These are phyloP conservation scores for Melanotaenia maccullochi DNA, from an alignment of 2,797 vertebrate genomes.

Conservation along the genomic window DNA sequence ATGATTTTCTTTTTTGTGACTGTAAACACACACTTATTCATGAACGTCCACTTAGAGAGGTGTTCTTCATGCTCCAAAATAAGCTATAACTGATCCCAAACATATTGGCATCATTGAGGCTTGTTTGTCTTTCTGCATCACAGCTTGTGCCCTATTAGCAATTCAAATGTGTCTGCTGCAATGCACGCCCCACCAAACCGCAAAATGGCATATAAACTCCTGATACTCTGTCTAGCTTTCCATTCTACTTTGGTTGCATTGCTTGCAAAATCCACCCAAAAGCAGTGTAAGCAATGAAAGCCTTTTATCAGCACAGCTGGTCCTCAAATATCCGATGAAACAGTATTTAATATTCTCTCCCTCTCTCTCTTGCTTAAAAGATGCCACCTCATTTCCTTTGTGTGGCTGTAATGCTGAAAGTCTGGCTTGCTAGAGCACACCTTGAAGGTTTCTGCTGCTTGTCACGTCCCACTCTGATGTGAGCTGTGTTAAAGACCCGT, in stretches of 20 bases:
- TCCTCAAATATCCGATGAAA: slow-evolving; percentile 65
- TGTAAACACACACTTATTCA: slow-evolving; percentile 7
- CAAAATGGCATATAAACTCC: slow-evolving; percentile 34
- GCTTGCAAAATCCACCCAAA: slow-evolving; percentile 48
- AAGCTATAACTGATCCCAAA: neutral
- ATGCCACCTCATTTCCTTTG: slow-evolving; percentile 60
- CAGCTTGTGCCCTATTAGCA: slow-evolving; percentile 29
- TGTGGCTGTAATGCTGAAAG: slow-evolving; percentile 40
- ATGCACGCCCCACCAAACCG: slow-evolving; percentile 16
- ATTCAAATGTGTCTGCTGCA: slow-evolving; percentile 36
- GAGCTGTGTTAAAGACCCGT: slow-evolving; percentile 13
- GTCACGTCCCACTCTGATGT: slow-evolving; percentile 21
- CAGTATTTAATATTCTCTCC: slow-evolving; percentile 69
- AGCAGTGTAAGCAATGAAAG: slow-evolving; percentile 57
- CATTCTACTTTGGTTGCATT: slow-evolving; percentile 37
- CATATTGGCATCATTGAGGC: neutral
- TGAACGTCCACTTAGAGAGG: slow-evolving; percentile 6
- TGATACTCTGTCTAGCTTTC: slow-evolving; percentile 34
- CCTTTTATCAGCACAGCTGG: slow-evolving; percentile 66
- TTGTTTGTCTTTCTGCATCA: slow-evolving; percentile 26
- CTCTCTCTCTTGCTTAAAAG: slow-evolving; percentile 36
- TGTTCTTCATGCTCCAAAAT: slow-evolving; percentile 8
- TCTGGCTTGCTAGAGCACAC: slow-evolving; percentile 22
- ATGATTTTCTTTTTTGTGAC: neutral
- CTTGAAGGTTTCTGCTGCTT: slow-evolving; percentile 2